Evolutionary conservation across 2,888 invertebrate genomes (phyloP).

Genomic region (Agonopterix arenella): DNA sequence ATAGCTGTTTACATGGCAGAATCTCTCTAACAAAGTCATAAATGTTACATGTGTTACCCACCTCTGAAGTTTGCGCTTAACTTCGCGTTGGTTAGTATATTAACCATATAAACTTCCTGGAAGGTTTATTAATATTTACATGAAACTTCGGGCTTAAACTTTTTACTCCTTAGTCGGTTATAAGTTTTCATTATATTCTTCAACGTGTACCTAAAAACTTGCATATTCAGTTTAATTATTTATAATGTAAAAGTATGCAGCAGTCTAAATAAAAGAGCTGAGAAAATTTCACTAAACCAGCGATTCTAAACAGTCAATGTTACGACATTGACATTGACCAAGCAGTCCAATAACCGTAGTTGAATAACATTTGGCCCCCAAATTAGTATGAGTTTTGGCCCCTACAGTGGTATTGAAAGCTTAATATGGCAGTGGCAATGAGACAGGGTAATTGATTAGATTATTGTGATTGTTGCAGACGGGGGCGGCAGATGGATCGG

Average conservation of each 20-base stretch:
- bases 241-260: no score
- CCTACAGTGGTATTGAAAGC: conserved; percentile 1
- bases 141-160: not conserved
- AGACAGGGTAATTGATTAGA: conserved; percentile 34
- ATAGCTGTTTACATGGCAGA: conserved; percentile 9
- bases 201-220: no score
- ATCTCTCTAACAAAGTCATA: conserved; percentile 11
- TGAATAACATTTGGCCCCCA: not conserved
- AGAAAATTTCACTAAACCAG: no score
- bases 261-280: no score
- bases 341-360: not conserved
- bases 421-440: not conserved
- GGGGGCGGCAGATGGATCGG: conserved; percentile 71
- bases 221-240: no score
- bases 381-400: not conserved
- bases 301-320: not conserved
- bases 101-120: not conserved
- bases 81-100: not conserved
- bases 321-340: conserved; percentile 1
- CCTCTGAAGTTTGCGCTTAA: not conserved
- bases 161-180: no score
- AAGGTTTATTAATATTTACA: not conserved
- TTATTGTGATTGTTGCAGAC: conserved; percentile 53
- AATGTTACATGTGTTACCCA: conserved; percentile 5
- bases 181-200: no score